Percentiles rank a stretch among this genome's conserved stretches.
These are phyloP conservation scores for Drosophila ercepeae DNA, from an alignment of 1,140 invertebrate genomes.

Conservation along the genomic window DNA sequence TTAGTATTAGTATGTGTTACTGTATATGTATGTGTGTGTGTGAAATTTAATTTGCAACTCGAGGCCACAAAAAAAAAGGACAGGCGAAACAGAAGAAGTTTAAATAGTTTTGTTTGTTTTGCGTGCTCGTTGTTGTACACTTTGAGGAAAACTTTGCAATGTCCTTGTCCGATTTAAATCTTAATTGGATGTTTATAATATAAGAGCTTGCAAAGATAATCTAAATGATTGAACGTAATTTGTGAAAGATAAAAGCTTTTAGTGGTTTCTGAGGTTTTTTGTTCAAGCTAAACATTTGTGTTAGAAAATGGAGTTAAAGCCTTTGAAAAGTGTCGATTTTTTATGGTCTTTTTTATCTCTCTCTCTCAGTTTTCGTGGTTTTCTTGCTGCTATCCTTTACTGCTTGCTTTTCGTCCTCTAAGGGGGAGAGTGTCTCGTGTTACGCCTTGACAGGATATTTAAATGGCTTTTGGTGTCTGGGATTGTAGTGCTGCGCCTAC, in stretches of 20 bases:
- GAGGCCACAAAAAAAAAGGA: conserved; percentile 41
- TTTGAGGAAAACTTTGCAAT: conserved; percentile 2
- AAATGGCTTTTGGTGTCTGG: conserved; percentile 43
- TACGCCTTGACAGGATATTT: conserved; percentile 46
- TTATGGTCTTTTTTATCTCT: conserved; percentile 4
- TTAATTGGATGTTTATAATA: not conserved
- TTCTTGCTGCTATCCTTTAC: not conserved
- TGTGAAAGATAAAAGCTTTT: not conserved
- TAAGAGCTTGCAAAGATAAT: not conserved
- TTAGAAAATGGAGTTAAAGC: not conserved
- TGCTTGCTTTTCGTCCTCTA: not conserved
- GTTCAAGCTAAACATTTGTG: not conserved
- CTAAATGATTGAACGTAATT: not conserved
- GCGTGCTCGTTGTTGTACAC: conserved; percentile 24
- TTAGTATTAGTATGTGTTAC: conserved; percentile 4
- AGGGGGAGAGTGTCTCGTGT: conserved; percentile 23
- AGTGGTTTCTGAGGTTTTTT: too few relatives aligned
- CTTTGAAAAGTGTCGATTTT: not conserved
- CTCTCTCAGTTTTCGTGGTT: not conserved
- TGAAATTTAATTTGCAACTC: conserved; percentile 52
- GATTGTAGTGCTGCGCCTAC: conserved; percentile 13
- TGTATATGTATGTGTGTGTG: conserved; percentile 20
- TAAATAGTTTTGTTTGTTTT: conserved; percentile 59
- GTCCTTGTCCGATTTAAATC: not conserved
- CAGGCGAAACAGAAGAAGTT: conserved; percentile 45